Evolutionary conservation across 2,888 invertebrate species (phyloP).

Genomic region (Subacronicta megacephala): DNA sequence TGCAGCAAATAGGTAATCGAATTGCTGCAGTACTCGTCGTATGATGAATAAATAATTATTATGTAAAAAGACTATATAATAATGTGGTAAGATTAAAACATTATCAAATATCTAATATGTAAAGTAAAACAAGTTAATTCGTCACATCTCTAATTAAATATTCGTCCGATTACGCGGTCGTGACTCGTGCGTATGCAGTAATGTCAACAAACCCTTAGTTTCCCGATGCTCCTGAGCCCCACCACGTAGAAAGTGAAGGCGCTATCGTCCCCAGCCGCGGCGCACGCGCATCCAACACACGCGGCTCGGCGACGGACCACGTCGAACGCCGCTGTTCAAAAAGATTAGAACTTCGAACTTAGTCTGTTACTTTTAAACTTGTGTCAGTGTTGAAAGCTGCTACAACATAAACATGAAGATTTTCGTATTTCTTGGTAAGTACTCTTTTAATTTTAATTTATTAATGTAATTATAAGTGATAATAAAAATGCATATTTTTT

Average conservation of each 20-base stretch:
- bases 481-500: too few species aligned
- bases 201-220: slow-evolving; percentile 84
- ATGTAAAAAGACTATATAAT: too few species aligned
- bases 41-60: too few species aligned
- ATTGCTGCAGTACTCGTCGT: too few species aligned
- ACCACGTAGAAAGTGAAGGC: slow-evolving; percentile 88
- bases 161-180: slow-evolving; percentile 38
- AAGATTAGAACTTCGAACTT: slow-evolving; percentile 63
- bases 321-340: slow-evolving; percentile 77
- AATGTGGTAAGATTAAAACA: background rate
- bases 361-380: slow-evolving; percentile 56
- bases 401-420: slow-evolving; percentile 75
- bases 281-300: slow-evolving; percentile 75
- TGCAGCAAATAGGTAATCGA: too few species aligned
- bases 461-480: too few species aligned
- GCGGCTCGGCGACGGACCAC: slow-evolving; percentile 80
- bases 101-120: background rate
- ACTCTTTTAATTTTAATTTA: slow-evolving; percentile 22
- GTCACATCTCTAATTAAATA: slow-evolving; percentile 36
- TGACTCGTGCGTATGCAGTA: slow-evolving; percentile 48
- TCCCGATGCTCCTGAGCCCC: slow-evolving; percentile 81
- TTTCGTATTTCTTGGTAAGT: slow-evolving; percentile 82
- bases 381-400: slow-evolving; percentile 77
- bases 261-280: slow-evolving; percentile 61
- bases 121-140: background rate